These are phyloP conservation scores for Anhinga anhinga DNA, from an alignment of 2,113 vertebrate genomes.

Conservation along the genomic window DNA sequence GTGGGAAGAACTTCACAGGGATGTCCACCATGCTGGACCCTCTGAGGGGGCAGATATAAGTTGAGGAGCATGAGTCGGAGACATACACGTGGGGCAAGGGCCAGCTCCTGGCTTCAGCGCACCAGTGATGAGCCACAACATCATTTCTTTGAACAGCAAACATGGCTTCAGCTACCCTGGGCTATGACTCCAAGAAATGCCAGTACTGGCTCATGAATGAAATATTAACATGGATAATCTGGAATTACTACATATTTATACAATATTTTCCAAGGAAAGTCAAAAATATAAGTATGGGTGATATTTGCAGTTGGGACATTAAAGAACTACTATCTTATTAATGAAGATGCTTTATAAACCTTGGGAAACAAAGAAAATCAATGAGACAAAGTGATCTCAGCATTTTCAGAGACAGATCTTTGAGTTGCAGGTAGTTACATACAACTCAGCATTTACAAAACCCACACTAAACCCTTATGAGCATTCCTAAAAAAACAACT, in stretches of 20 bases:
- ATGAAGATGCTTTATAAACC: neutral
- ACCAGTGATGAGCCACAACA: accelerated
- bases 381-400: neutral
- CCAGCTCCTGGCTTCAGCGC: neutral
- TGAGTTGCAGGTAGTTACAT: neutral
- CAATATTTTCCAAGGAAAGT: neutral
- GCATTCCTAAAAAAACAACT: neutral
- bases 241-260: neutral
- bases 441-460: neutral
- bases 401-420: neutral
- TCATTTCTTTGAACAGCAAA: accelerated
- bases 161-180: neutral
- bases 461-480: neutral
- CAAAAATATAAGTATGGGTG: neutral
- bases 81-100: accelerated
- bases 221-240: neutral
- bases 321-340: neutral
- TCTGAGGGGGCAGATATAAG: neutral
- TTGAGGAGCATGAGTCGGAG: neutral
- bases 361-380: neutral
- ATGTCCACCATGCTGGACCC: neutral
- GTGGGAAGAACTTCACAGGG: neutral
- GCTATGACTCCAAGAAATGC: neutral
- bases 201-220: neutral
- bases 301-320: neutral